These are phyloP conservation scores for Rhinichthys klamathensis DNA, from an alignment of 2,113 vertebrate genomes.

Conservation along the genomic window DNA sequence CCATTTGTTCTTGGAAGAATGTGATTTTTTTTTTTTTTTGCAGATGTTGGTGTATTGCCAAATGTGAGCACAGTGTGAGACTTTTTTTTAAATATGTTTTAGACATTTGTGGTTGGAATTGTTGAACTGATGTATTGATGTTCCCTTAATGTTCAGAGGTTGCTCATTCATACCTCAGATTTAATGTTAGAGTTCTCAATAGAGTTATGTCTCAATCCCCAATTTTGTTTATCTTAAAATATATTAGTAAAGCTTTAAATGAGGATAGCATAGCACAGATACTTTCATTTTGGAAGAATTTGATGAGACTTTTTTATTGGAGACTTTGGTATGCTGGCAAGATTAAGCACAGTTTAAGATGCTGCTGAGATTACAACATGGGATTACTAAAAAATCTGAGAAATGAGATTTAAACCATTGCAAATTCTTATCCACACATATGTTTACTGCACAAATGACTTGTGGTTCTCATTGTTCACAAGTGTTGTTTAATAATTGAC, in stretches of 20 bases:
- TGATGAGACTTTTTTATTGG: not conserved
- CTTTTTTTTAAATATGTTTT: not conserved
- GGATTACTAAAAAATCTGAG: not conserved
- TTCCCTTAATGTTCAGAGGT: not conserved
- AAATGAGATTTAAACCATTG: not conserved
- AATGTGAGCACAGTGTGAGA: not conserved
- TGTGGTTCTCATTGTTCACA: not conserved
- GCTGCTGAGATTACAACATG: not conserved
- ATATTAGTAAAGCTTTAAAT: not conserved
- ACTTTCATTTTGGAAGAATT: not conserved
- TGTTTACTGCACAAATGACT: not conserved
- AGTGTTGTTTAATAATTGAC: constrained; percentile 11
- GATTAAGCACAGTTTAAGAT: not conserved
- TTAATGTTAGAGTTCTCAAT: not conserved
- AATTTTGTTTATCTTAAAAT: not conserved
- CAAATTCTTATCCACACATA: not conserved
- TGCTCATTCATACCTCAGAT: not conserved
- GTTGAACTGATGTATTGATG: not conserved
- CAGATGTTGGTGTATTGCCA: not conserved
- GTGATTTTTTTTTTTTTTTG: not conserved
- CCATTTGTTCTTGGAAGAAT: not conserved
- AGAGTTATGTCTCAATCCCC: not conserved
- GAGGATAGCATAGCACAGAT: not conserved
- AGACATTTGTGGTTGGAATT: not conserved
- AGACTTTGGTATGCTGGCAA: not conserved